phyloP scores from a whole-genome alignment of 2,113 vertebrate genomes.

The Tauraco erythrolophus region DNA sequence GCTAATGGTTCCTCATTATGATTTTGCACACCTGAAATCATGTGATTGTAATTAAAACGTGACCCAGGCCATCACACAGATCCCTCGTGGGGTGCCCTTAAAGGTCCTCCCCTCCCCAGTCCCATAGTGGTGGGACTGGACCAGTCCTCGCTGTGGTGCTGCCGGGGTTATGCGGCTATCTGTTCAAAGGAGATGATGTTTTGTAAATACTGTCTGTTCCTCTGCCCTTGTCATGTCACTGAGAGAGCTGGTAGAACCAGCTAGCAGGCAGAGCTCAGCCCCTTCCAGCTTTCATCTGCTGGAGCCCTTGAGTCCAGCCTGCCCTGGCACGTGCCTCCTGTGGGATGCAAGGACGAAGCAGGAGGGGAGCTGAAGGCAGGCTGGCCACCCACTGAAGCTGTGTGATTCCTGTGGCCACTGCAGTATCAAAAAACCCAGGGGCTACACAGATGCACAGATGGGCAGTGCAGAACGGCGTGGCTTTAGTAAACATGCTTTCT shows the following conservation, averaged over 20 bases:
- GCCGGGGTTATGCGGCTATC: fast-evolving
- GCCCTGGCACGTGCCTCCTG: neutral
- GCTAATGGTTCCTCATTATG: neutral
- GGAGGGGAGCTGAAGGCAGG: neutral
- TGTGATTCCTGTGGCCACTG: neutral
- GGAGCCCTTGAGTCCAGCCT: neutral
- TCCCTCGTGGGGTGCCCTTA: neutral
- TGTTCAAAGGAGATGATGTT: neutral
- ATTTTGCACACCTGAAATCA: conserved; percentile 1
- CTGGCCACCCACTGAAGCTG: neutral
- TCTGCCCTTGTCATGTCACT: neutral
- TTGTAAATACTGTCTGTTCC: neutral
- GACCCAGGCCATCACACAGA: neutral
- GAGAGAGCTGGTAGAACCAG: neutral
- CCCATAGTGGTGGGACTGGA: neutral
- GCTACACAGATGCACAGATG: neutral
- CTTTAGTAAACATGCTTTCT: neutral
- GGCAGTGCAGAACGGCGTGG: neutral
- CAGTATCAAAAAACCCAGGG: neutral
- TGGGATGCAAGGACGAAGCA: neutral
- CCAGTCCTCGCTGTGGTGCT: neutral
- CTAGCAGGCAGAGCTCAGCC: neutral
- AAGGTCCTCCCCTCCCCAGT: neutral
- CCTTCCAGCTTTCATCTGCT: neutral
- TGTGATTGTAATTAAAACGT: neutral